Evolutionary conservation across 2,113 vertebrate genomes (phyloP), one percentile per base, ranked within the genome.

Genomic region (Columba livia): DNA sequence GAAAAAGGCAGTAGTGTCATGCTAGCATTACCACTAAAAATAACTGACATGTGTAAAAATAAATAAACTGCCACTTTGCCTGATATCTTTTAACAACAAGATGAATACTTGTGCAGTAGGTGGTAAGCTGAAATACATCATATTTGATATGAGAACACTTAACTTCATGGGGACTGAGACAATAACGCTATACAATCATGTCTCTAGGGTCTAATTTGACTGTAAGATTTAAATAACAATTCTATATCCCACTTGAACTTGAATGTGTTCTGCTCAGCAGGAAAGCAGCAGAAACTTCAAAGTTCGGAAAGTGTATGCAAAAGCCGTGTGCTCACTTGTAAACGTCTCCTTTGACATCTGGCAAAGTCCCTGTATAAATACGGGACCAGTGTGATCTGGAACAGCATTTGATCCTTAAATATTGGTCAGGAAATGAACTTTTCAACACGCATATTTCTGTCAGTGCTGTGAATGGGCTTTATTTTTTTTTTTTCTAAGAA

Each of bases 91-190:
- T 94, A 93, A 93, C 74, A 78, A 91, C 6, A 1, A 93, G 72
- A 86, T 90, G 90, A 84, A 88, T 92, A 75, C 67, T 93, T 94
- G 82, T 94, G 64, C 77, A 2, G 88, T 67, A 80, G 75, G 75
- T 94, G 79, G 93, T 75, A 81, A 88, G 69, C 69, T 81, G 88
- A 92, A 90, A 88, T 32, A 78, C 60, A 61, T 79, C 51, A 90
- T 80, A 88, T 92, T 86, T 94, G 57, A 88, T 92, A 95, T 64
- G 82, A 95, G 79, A 96, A 86, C 67, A 74, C 93, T 94, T 94
- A 90, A 80, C 82, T 88, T 95, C 85, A 36, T 11, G 69, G 92
- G 48, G 75, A 84, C 85, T 87, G 86, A 96, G 88, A 88, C 90
- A 96, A 96, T 88, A 86, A 80, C 1, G 0, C 32, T 67, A 44